Percentiles rank a stretch among this genome's conserved stretches.
Evolutionary conservation across 2,113 vertebrate species (phyloP).

Genomic region (Zosterops pallidus): DNA sequence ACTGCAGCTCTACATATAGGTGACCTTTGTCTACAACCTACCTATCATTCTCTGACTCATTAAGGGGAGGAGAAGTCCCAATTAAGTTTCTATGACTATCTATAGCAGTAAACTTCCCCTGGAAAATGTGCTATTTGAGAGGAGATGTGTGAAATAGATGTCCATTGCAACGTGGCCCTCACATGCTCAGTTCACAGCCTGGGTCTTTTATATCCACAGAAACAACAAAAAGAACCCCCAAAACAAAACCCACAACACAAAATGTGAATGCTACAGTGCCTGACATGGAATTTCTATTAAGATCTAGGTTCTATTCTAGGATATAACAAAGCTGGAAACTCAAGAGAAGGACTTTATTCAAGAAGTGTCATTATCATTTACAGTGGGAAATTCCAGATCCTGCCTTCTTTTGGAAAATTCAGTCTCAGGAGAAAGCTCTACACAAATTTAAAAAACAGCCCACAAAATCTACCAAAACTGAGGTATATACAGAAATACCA

Average conservation of each 20-base stretch:
- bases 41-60: neutral
- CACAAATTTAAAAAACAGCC: neutral
- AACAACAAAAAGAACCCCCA: fast-evolving
- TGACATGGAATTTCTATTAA: neutral
- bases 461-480: neutral
- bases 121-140: neutral
- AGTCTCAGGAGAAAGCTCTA: neutral
- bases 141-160: neutral
- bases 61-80: neutral
- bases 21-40: neutral
- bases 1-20: neutral
- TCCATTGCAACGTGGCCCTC: neutral
- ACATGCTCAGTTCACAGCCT: neutral
- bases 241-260: neutral
- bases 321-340: neutral
- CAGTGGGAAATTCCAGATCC: neutral
- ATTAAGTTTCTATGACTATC: neutral
- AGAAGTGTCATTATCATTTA: neutral
- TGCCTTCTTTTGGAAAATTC: neutral
- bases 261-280: neutral
- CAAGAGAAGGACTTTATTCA: neutral
- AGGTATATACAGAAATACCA: neutral
- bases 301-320: neutral
- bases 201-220: neutral
- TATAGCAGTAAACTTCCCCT: neutral